Base-by-base conservation (phyloP, 2,888 invertebrate species). In the Fragum fragum region DNA sequence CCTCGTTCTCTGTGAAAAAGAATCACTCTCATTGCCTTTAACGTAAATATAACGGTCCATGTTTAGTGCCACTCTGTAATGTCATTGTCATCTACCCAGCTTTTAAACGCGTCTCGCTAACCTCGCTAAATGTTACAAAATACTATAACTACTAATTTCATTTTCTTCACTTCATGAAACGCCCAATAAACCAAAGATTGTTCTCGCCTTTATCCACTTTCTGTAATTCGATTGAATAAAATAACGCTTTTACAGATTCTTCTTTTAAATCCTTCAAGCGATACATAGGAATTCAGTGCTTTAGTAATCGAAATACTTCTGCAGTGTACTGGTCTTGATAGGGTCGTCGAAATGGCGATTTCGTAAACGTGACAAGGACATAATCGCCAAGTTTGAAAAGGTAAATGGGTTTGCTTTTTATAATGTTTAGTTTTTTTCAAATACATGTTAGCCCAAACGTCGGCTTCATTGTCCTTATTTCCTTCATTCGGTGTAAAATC, bases 141-240 rank as follows among this genome's bases (percentile, higher is more conserved):
- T 75, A 79, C 36, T 79, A 59, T 1, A 36, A 23, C 53, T 76
- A 78, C 6, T 76, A 74, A 36, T 81, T 78, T 75, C 77, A 32
- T 83, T 42, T 73, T 42, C 72, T 61, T 32, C 29, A 61, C 57
- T 76, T 76, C 16, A 77, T 14, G 23, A 83, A 71, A n/a, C 39
- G 14, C 32, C 73, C 66, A 16, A 74, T 77, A 59, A 76, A 75
- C 83, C 80, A 83, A 6, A 83, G 47, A 59, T 72, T 74, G 63
- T 80, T 73, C 42, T 77, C 79, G 42, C 80, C 77, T 59, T 79
- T 83, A n/a, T 80, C 68, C 11, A 83, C 75, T 72, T 77, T 77
- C 28, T 79, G 66, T 18, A 79, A 52, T 66, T 83, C 83, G 21
- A 59, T 47, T 18, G 68, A 52, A 39, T 83, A 83, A 32, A 77